Base-by-base conservation (phyloP, 2,888 invertebrate genomes). In the Boloria selene region DNA sequence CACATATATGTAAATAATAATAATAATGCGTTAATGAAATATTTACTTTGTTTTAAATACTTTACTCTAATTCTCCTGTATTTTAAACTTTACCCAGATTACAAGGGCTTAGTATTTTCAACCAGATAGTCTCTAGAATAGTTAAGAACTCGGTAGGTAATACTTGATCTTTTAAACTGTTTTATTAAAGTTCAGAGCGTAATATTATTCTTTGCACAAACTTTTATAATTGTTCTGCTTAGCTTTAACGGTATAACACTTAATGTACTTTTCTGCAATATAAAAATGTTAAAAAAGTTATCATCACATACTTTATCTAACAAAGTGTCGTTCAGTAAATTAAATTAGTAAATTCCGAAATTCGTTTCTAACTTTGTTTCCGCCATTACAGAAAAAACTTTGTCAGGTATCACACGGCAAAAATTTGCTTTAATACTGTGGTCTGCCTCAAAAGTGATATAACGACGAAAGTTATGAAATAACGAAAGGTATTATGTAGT, bases 111-210 rank as follows among this genome's bases (percentile, higher is more conserved):
- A 58, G 22, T 58, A 58, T 22, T 47, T 26, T 47, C 42, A 45
- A 56, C n/a, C 56, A 44, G 56, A 56, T 47, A 47, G 47, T 56
- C 56, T 56, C 13, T 22, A 18, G 45, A 56, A 42, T 54, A 45
- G 45, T 45, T 45, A 56, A 14, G 22, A 56, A 56, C 26, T 56
- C 22, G n/a, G 18, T 45, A 0, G n/a, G 18, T 45, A 0, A 47
- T 18, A 26, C 7, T 13, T 47, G 26, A 56, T 56, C 26, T n/a
- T n/a, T 56, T 56, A 56, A 56, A 56, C n/a, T 42, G 18, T 22
- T 22, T 56, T 26, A 56, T 16, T 1, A 56, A 56, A 56, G 45
- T 45, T 56, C 7, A 16, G n/a, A 16, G 4, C 4, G 18, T 14
- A 22, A 56, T 56, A 44, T 56, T 44, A 4, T 56, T 14, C 47